Evolutionary conservation across 2,888 invertebrate genomes (phyloP), one percentile per base, ranked within the genome.

Genomic region (Microplitis manilae): DNA sequence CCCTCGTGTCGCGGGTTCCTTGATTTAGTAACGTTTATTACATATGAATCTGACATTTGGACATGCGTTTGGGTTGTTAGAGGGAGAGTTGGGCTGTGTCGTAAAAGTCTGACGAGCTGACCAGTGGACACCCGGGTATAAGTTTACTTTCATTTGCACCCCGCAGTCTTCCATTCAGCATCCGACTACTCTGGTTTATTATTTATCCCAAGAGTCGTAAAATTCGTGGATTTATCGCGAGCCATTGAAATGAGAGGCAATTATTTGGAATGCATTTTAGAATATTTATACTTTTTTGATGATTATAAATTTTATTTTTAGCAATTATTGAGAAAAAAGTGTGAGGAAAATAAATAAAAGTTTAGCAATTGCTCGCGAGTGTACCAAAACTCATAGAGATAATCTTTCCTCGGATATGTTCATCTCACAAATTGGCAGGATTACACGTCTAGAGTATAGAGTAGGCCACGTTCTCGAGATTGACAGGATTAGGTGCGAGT

Each of bases 191-290:
- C 73, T 41, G 73, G 67, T 82, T 82, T 83, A 83, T 88, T 88
- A 86, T 88, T 89, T 88, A 88, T 88, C 84, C 82, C 84, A 79
- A 77, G 79, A 85, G 85, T 87, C 88, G 87, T 87, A 87, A 89
- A 89, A 86, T 79, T 79, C 79, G 82, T 84, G 85, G 86, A 89
- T 88, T 89, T 88, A 88, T 89, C 85, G 87, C 81, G 81, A 87
- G 86, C 86, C 88, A 88, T 89, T 88, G 86, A 88, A 87, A 89
- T 86, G 85, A 84, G 87, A 85, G 83, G 83, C 84, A 84, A 60
- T 71, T 7, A 71, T 84, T 82, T 83, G 61, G 64, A 30, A 30
- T 68, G 72, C 61, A 20, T 7, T 71, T 60, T n/a, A 20, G n/a
- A 9, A 17, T 50, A 60, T n/a, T 50, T 13, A 9, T 50, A 13